Conservation (phyloP, 2,888 invertebrate species). For the Agriopis aurantiaria region DNA sequence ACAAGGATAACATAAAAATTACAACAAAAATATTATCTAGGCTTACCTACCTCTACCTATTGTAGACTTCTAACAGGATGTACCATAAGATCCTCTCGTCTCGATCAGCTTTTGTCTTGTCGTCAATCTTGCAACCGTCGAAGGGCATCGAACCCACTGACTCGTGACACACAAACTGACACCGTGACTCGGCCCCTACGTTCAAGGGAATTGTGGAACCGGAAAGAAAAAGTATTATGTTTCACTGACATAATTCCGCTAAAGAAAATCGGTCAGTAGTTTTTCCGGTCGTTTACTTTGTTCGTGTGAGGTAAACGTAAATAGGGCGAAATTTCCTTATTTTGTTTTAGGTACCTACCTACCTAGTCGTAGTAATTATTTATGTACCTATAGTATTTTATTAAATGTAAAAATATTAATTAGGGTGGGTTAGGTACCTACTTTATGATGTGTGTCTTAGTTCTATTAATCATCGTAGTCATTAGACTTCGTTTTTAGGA, state of each 20-base stretch:
- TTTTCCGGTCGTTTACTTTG: conserved; percentile 30
- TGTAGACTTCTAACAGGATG: background rate
- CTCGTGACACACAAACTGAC: conserved; percentile 49
- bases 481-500: too few species aligned
- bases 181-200: conserved; percentile 45
- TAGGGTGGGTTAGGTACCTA: too few species aligned
- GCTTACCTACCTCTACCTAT: too few species aligned
- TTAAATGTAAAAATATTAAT: too few species aligned
- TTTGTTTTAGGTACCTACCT: too few species aligned
- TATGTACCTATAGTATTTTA: too few species aligned
- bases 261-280: conserved; percentile 44
- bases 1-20: too few species aligned
- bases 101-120: background rate
- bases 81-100: background rate
- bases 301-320: conserved; percentile 11
- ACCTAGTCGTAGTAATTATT: too few species aligned
- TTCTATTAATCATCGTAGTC: too few species aligned
- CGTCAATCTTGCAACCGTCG: conserved; percentile 34
- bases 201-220: conserved; percentile 43
- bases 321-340: background rate
- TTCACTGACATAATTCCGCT: conserved; percentile 43
- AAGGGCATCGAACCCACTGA: conserved; percentile 47
- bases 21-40: too few species aligned
- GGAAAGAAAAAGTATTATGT: conserved; percentile 47
- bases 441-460: too few species aligned